These are phyloP conservation scores for Hoplias malabaricus DNA, from an alignment of 2,113 vertebrate genomes.

Conservation along the genomic window DNA sequence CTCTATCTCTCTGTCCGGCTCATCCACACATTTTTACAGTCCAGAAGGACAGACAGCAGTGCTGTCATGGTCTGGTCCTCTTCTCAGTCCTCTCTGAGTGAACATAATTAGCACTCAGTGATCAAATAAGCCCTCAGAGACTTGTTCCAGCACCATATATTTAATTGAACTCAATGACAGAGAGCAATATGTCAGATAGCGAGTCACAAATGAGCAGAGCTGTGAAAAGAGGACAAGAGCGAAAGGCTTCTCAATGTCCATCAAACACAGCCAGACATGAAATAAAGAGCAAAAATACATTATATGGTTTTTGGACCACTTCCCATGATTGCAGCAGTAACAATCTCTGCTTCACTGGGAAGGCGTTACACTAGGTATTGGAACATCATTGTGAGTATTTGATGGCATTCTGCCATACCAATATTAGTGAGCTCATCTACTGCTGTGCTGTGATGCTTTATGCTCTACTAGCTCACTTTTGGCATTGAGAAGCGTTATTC, in stretches of 20 bases:
- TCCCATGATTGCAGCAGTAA: too few species aligned
- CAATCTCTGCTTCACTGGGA: too few species aligned
- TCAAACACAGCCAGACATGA: slow-evolving; percentile 60
- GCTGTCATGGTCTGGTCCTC: slow-evolving; percentile 24
- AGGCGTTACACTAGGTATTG: too few species aligned
- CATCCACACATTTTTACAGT: slow-evolving; percentile 14
- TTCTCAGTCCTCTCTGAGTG: slow-evolving; percentile 54
- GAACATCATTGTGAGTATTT: too few species aligned
- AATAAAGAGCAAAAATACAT: not conserved
- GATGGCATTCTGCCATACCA: too few species aligned
- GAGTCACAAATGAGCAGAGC: slow-evolving; percentile 50
- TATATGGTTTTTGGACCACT: too few species aligned
- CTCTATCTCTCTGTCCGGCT: not conserved
- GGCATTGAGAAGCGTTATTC: too few species aligned
- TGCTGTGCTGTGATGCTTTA: too few species aligned
- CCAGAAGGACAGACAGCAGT: slow-evolving; percentile 15
- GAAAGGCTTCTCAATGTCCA: slow-evolving; percentile 55
- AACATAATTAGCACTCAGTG: slow-evolving; percentile 66
- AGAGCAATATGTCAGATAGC: slow-evolving; percentile 63
- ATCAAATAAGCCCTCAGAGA: slow-evolving; percentile 62
- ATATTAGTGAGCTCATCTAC: too few species aligned
- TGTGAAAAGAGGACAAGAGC: slow-evolving; percentile 49
- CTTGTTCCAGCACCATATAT: slow-evolving; percentile 69
- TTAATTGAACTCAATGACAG: slow-evolving; percentile 72
- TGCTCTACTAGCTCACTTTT: too few species aligned